A percentile compares a stretch with the other conserved stretches of the same genome.
Evolutionary conservation across 1,140 invertebrate genomes (phyloP).

Genomic region (Drosophila fuyamai): DNA sequence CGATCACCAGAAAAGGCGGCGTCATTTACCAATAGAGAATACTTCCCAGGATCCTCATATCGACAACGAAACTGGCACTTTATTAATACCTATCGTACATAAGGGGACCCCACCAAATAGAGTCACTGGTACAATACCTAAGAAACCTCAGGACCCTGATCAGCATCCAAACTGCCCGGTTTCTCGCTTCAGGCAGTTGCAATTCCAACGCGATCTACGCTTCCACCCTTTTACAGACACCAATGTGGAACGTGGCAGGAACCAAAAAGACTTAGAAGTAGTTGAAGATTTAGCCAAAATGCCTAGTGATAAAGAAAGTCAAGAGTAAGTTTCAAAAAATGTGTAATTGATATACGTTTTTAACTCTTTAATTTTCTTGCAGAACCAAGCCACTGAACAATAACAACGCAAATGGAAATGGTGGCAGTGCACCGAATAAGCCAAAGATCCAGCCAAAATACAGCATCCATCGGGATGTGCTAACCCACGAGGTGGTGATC

Average conservation of each 20-base stretch:
- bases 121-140: slow-evolving; percentile 34
- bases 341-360: too few relatives aligned
- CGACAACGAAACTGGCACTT: slow-evolving; percentile 47
- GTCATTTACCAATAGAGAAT: slow-evolving; percentile 3
- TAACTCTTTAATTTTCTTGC: not conserved
- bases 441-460: slow-evolving; percentile 77
- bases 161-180: slow-evolving; percentile 2
- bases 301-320: slow-evolving; percentile 47
- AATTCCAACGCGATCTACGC: slow-evolving; percentile 53
- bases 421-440: slow-evolving; percentile 51
- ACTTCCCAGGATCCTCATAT: slow-evolving; percentile 8
- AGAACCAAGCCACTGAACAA: slow-evolving; percentile 73
- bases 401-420: slow-evolving; percentile 49
- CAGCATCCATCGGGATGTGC: slow-evolving; percentile 76
- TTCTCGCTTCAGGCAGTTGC: slow-evolving; percentile 11
- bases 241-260: slow-evolving; percentile 49
- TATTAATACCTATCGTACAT: slow-evolving; percentile 26
- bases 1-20: slow-evolving; percentile 30
- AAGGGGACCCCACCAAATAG: not conserved
- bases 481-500: slow-evolving; percentile 79
- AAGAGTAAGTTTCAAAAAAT: slow-evolving; percentile 54
- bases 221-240: slow-evolving; percentile 62
- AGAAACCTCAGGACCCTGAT: slow-evolving; percentile 9
- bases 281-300: slow-evolving; percentile 49
- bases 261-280: slow-evolving; percentile 27